phyloP scores from a whole-genome alignment of 2,797 vertebrate species.

The Serranus cabrilla region DNA sequence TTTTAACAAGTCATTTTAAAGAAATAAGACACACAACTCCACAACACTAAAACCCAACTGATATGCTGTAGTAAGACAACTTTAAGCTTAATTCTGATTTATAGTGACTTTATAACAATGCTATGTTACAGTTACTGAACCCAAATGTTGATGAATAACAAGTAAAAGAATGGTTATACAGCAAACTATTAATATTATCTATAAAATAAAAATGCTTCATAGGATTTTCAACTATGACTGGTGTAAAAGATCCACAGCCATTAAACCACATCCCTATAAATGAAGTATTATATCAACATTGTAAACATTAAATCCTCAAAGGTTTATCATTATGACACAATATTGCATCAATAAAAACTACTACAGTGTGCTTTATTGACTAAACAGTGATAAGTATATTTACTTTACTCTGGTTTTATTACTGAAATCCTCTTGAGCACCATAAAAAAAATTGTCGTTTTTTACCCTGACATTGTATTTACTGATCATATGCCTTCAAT shows the following conservation, averaged over 20 bases:
- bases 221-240: not conserved
- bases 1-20: not conserved
- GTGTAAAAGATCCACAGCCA: not conserved
- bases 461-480: not conserved
- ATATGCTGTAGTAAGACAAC: not conserved
- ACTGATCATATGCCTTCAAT: not conserved
- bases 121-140: not conserved
- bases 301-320: not conserved
- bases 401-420: not conserved
- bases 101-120: not conserved
- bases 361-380: not conserved
- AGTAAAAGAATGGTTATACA: not conserved
- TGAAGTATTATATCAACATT: not conserved
- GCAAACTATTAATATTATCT: not conserved
- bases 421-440: not conserved
- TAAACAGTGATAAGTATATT: not conserved
- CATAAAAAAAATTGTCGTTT: not conserved
- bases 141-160: not conserved
- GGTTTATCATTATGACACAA: constrained; percentile 7
- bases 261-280: not conserved
- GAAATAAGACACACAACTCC: not conserved
- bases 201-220: not conserved
- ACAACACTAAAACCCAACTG: too few relatives aligned
- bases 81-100: not conserved
- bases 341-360: not conserved